These are phyloP conservation scores for Psix sp. DNA, from an alignment of 1,140 invertebrate species.

Conservation along the genomic window DNA sequence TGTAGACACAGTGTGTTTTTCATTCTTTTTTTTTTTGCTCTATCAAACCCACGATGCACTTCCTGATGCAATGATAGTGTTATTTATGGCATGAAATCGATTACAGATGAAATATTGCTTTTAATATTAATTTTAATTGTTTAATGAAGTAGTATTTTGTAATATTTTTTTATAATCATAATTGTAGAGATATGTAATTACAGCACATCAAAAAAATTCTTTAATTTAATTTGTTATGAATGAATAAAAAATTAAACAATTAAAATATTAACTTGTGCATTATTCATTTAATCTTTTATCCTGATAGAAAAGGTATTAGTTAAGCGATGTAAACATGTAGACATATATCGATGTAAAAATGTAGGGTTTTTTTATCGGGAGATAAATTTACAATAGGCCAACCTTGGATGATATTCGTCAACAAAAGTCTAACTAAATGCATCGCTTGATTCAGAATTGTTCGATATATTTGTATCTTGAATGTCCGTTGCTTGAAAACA, in stretches of 20 bases:
- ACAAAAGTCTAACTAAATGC: slow-evolving; percentile 47
- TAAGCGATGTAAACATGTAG: no score
- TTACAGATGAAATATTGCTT: background rate
- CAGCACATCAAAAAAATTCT: no score
- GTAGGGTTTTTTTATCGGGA: slow-evolving; percentile 20
- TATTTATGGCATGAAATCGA: slow-evolving; percentile 6
- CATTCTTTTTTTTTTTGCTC: slow-evolving; percentile 10
- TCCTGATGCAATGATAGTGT: slow-evolving; percentile 38
- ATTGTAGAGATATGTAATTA: no score
- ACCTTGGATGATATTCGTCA: slow-evolving; percentile 58
- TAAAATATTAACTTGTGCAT: no score
- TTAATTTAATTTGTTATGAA: no score
- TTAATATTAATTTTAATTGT: no score
- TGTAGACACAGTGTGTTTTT: slow-evolving; percentile 10
- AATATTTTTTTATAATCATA: no score
- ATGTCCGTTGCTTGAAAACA: slow-evolving; percentile 59
- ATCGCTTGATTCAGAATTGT: slow-evolving; percentile 49
- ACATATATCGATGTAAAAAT: slow-evolving; percentile 8
- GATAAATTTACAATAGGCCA: slow-evolving; percentile 45
- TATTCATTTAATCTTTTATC: no score
- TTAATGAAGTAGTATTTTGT: no score
- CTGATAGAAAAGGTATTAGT: no score
- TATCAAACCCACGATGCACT: slow-evolving; percentile 14
- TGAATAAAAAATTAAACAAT: no score
- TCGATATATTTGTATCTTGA: slow-evolving; percentile 57